A percentile compares a stretch with the other conserved stretches of the same genome.
These are phyloP conservation scores for Aselliscus stoliczkanus DNA, from an alignment of 2,797 vertebrate genomes.

Conservation along the genomic window DNA sequence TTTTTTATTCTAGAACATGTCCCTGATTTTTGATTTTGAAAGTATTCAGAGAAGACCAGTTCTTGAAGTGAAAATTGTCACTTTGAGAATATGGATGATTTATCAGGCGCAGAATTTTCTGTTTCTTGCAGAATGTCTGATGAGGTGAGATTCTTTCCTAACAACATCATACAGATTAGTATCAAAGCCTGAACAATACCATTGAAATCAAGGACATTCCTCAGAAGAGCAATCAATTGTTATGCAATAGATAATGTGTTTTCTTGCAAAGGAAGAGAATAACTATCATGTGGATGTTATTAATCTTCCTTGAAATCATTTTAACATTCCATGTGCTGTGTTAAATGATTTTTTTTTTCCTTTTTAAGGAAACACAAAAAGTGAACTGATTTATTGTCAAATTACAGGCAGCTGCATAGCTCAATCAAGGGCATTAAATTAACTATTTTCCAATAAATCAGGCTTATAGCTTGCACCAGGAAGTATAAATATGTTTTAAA, in stretches of 20 bases:
- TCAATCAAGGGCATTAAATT: constrained; percentile 41
- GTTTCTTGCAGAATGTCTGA: constrained; percentile 68
- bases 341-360: constrained; percentile 43
- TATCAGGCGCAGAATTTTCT: constrained; percentile 61
- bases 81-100: constrained; percentile 70
- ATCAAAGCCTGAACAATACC: constrained; percentile 53
- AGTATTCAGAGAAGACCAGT: constrained; percentile 5
- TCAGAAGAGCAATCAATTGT: constrained; percentile 57
- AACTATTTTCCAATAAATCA: constrained; percentile 43
- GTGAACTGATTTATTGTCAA: constrained; percentile 27
- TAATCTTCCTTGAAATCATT: constrained; percentile 64
- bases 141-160: constrained; percentile 55
- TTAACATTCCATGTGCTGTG: constrained; percentile 52
- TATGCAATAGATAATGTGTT: constrained; percentile 66
- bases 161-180: constrained; percentile 64
- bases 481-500: constrained; percentile 28
- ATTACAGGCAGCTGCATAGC: not conserved
- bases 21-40: constrained; percentile 44
- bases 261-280: constrained; percentile 46
- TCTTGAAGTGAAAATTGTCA: constrained; percentile 64
- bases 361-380: constrained; percentile 25
- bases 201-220: constrained; percentile 55
- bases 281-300: constrained; percentile 36
- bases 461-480: not conserved
- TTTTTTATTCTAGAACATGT: constrained; percentile 28